Conservation (phyloP, 2,888 invertebrate genomes). For the Eucriotettix oculatus region DNA sequence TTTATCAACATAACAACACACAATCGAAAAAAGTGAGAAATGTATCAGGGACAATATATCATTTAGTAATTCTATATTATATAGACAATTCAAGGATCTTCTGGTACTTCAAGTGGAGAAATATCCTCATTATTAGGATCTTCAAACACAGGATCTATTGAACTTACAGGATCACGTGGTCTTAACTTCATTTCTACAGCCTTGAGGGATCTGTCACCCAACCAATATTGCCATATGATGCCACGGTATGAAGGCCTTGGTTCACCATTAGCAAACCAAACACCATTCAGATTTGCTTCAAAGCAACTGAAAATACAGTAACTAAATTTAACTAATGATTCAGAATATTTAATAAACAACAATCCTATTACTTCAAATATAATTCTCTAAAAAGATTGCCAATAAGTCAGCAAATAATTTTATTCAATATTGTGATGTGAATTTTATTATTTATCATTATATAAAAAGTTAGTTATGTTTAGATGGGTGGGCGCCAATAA, state of each 20-base stretch:
- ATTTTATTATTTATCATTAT: too few species aligned
- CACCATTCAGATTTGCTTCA: conserved; percentile 38
- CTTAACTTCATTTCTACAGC: conserved; percentile 33
- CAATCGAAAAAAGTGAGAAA: too few species aligned
- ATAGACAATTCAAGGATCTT: conserved; percentile 6
- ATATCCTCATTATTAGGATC: conserved; percentile 1
- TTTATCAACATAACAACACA: too few species aligned
- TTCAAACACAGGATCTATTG: not conserved
- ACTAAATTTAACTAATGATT: not conserved
- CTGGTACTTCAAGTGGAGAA: conserved; percentile 5
- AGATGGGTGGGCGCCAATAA: too few species aligned
- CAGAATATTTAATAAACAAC: not conserved
- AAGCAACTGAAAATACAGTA: conserved; percentile 30
- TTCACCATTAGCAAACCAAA: conserved; percentile 23
- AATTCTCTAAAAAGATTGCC: too few species aligned
- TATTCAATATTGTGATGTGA: too few species aligned
- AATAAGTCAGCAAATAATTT: too few species aligned
- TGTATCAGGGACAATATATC: too few species aligned
- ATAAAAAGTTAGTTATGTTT: too few species aligned
- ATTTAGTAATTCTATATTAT: not conserved
- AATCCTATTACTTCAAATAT: too few species aligned
- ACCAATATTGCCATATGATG: conserved; percentile 40
- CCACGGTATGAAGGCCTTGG: conserved; percentile 31
- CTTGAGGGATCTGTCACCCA: conserved; percentile 35
- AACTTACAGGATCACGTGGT: conserved; percentile 11